Evolutionary conservation across 2,113 vertebrate species (phyloP), one percentile per base, ranked within the genome.

Genomic region (Anhinga rufa): DNA sequence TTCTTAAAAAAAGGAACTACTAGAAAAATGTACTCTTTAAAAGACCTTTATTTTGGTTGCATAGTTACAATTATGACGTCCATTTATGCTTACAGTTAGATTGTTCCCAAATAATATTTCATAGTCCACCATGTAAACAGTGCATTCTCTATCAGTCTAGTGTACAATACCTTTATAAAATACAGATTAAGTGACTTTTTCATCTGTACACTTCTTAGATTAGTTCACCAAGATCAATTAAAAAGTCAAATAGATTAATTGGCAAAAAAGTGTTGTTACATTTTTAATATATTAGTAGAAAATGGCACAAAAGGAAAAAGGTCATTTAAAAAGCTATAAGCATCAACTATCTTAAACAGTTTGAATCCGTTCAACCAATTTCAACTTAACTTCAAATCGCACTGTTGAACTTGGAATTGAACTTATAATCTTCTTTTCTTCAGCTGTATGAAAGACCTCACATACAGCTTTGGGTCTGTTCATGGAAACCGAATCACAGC

Each of bases 31-130:
- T 60, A 82, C 57, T 85, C 96, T 95, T 80, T 52, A 95, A 97
- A 96, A 96, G 96, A 96, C 76, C 72, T 98, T 98, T 98, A 98
- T 98, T 98, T 96, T 96, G 93, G 38, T 69, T 96, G 61, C 87
- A 92, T 17, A 15, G 92, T 96, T 95, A 97, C 90, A 96, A 80
- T 93, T 96, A 81, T 88, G 55, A 72, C 92, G 12, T 81, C 88
- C 28, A 64, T 84, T 89, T 94, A 83, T 54, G 84, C 80, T 97
- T 93, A 92, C 54, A 90, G 60, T 88, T 92, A 90, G 74, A 86
- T 95, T 97, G 78, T 85, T 98, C 93, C 96, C 93, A 96, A 95
- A 85, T 92, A 86, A 34, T 54, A 97, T 87, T 95, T 95, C 65
- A 96, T 68, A 95, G 72, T 40, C 96, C 87, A 90, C 69, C 71